Base-by-base conservation (phyloP, 2,888 invertebrate species). In the Melanophora roralis region DNA sequence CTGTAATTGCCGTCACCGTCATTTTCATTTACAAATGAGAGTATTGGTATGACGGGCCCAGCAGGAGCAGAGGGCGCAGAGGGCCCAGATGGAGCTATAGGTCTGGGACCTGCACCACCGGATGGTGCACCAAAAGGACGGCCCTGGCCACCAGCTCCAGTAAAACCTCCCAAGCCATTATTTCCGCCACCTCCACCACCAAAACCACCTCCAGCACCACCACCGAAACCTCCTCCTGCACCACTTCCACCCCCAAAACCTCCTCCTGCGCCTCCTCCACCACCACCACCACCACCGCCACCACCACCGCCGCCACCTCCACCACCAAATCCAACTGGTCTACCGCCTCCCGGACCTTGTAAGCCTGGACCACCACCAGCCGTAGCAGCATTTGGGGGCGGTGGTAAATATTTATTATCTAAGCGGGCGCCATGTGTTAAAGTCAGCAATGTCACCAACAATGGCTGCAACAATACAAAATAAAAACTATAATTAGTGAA, bases 1-100 rank as follows among this genome's bases (percentile, higher is more conserved):
- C 90, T 91, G 84, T 92, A 92, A 80, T 91, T 92, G 57, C 92
- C 92, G 86, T 92, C 92, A 7, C 92, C 92, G 78, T 92, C 91
- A 83, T 92, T 92, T 69, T 91, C 91, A 83, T 92, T 92, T 74
- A 92, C 92, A 84, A 91, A 92, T 1, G 92, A 91, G 8, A 92
- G 83, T 32, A 92, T 92, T 27, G 91, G 91, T 64, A 92, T 91
- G 72, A 88, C 90, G 34, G 91, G 91, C 43, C 91, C 86, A 7
- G 88, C 85, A 1, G 88, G 86, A 67, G 85, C 84, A 60, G 86
- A 78, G 0, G 87, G 84, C 0, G 85, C 84, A 60, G 86, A 78
- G 0, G 87, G 84, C 0, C 82, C 84, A 1, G 84, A 82, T 0
- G 88, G 79, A 12, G 85, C 78, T 2, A 85, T 82, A 16, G 88